A percentile compares a stretch with the other conserved stretches of the same genome.
phyloP scores from a whole-genome alignment of 2,888 invertebrate species.

The Acholoe squamosa region DNA sequence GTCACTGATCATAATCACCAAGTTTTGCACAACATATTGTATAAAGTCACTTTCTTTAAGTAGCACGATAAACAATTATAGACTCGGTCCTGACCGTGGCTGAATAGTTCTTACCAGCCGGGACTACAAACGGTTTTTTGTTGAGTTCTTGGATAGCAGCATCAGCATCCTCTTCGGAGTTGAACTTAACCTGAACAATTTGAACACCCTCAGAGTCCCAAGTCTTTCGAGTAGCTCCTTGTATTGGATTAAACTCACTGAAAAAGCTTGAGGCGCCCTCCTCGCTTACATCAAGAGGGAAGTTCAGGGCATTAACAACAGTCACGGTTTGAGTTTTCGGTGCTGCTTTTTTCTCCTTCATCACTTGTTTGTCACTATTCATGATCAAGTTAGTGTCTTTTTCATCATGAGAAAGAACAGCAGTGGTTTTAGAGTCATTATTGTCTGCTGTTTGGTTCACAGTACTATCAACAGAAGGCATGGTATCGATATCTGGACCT shows the following conservation, averaged over 20 bases:
- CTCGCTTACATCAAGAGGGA: conserved; percentile 35
- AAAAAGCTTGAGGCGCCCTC: not conserved
- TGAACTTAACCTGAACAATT: not conserved
- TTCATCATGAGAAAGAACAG: too few species aligned
- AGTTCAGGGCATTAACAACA: not conserved
- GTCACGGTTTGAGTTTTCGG: not conserved
- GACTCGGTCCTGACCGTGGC: not conserved
- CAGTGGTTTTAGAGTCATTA: too few species aligned
- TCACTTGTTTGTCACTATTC: too few species aligned
- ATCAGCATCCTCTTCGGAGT: not conserved
- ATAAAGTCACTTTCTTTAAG: not conserved
- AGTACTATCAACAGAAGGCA: too few species aligned
- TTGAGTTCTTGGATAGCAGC: not conserved
- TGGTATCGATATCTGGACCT: too few species aligned
- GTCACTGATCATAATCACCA: too few species aligned
- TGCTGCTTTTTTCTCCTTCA: too few species aligned
- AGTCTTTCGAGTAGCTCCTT: not conserved
- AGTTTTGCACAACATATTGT: not conserved
- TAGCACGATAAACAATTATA: not conserved
- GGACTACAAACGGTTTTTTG: not conserved
- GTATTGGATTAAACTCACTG: not conserved
- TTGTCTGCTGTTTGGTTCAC: too few species aligned
- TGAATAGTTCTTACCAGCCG: not conserved
- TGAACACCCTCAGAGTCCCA: not conserved
- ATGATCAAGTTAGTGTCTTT: too few species aligned